Evolutionary conservation across 2,888 invertebrate species (phyloP).

Genomic region (Rhamphomyia laevipes): DNA sequence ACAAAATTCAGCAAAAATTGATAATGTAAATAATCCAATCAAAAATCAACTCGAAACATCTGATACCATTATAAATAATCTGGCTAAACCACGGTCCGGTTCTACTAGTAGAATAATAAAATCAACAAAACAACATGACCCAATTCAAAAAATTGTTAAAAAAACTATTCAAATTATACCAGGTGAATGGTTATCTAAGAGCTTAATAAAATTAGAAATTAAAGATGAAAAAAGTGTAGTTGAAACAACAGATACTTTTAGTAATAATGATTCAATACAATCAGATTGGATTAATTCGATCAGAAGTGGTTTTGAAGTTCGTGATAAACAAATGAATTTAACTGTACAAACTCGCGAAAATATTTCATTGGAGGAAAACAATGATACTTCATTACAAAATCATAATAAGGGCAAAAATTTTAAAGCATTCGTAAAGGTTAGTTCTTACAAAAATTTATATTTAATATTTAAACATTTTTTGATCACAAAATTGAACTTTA

Average conservation of each 20-base stretch:
- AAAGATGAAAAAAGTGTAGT: slow-evolving; percentile 12
- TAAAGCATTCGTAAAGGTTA: slow-evolving; percentile 33
- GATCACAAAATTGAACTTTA: slow-evolving; percentile 7
- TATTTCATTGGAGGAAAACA: slow-evolving; percentile 1
- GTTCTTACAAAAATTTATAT: neutral
- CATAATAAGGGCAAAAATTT: slow-evolving; percentile 26
- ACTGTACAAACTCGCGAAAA: slow-evolving; percentile 11
- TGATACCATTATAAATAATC: slow-evolving; percentile 10
- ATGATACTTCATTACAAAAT: slow-evolving; percentile 6
- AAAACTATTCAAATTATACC: slow-evolving; percentile 18
- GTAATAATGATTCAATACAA: slow-evolving; percentile 4
- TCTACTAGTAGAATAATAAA: slow-evolving; percentile 15
- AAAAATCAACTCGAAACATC: neutral
- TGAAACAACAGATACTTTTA: slow-evolving; percentile 3
- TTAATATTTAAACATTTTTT: too few relatives aligned
- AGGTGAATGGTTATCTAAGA: slow-evolving; percentile 28
- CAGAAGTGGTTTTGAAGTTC: slow-evolving; percentile 25
- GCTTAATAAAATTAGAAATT: slow-evolving; percentile 20
- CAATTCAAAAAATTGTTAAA: slow-evolving; percentile 2
- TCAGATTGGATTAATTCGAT: slow-evolving; percentile 24
- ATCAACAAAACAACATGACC: neutral
- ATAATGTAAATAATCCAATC: slow-evolving; percentile 6
- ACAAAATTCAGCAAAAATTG: neutral
- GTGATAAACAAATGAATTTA: slow-evolving; percentile 20
- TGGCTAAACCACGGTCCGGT: slow-evolving; percentile 20